These are phyloP conservation scores for Dromius quadrimaculatus DNA, from an alignment of 2,888 invertebrate species.

Conservation along the genomic window DNA sequence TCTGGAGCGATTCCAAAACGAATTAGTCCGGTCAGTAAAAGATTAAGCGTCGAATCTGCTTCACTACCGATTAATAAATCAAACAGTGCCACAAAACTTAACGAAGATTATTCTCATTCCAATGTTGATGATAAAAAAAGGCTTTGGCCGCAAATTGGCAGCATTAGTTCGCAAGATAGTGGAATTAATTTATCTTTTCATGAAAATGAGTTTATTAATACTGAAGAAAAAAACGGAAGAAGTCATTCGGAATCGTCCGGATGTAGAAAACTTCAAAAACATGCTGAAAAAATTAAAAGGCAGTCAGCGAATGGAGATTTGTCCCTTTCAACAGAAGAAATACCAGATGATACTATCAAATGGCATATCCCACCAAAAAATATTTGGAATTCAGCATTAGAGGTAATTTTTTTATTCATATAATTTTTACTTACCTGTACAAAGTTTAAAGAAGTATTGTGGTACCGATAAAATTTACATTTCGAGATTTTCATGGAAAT, in stretches of 20 bases:
- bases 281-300: slow-evolving; percentile 32
- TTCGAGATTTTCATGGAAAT: too few relatives aligned
- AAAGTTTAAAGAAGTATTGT: too few relatives aligned
- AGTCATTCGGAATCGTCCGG: slow-evolving; percentile 63
- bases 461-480: too few relatives aligned
- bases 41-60: slow-evolving; percentile 61
- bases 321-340: slow-evolving; percentile 29
- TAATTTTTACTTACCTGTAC: too few relatives aligned
- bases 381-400: slow-evolving; percentile 85
- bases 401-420: slow-evolving; percentile 69
- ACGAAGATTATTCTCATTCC: slow-evolving; percentile 71
- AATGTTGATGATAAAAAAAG: slow-evolving; percentile 69
- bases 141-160: slow-evolving; percentile 75
- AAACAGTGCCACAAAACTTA: slow-evolving; percentile 70
- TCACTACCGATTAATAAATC: slow-evolving; percentile 68
- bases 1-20: slow-evolving; percentile 57
- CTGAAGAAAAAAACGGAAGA: slow-evolving; percentile 59
- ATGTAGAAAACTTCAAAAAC: slow-evolving; percentile 59
- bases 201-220: slow-evolving; percentile 70
- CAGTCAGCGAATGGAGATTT: slow-evolving; percentile 37
- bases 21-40: slow-evolving; percentile 61
- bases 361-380: slow-evolving; percentile 85
- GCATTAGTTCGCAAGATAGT: slow-evolving; percentile 82
- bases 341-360: slow-evolving; percentile 62
- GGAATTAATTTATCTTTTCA: slow-evolving; percentile 82